Evolutionary conservation across 2,113 vertebrate genomes (phyloP), one percentile per base, ranked within the genome.

Genomic region (Anser brachyrhynchus): DNA sequence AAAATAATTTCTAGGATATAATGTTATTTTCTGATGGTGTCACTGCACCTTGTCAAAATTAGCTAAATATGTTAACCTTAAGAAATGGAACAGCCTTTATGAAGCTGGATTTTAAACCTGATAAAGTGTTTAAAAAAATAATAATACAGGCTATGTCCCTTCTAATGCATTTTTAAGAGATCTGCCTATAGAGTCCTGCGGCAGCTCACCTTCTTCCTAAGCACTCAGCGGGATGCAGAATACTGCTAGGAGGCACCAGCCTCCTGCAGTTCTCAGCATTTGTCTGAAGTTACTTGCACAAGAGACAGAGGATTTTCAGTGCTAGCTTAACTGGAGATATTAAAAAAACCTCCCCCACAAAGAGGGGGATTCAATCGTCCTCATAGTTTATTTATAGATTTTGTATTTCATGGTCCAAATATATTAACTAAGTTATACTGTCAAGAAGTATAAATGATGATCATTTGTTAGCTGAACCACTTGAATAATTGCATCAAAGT

Each of bases 401-500:
- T 65, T 78, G 46, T 39, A 88, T 92, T 90, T 95, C 85, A 72
- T 1, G 11, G 75, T 78, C 67, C 61, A 92, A 73, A 89, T 95
- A 66, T 78, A 84, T 95, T 81, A 95, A 74, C 46, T 58, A 70
- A 79, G 73, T 73, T 95, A 58, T 49, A 84, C 80, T 84, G 84
- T 94, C 90, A 93, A 43, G 86, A 93, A 87, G 87, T 89, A 92
- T 82, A 92, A 96, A 95, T 84, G 23, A 89, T 93, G 71, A 84
- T 91, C 12, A 65, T 96, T 97, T 84, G 70, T 94, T 92, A 94
- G 80, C 84, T 66, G 88, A 44, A 75, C 54, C 41, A 79, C 74
- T 87, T 93, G 93, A 93, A 70, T 87, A 92, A 93, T 22, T 51
- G 66, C 61, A 87, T 87, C 86, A 76, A 89, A 96, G 66, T 75